Evolutionary conservation across 2,888 invertebrate genomes (phyloP), one percentile per base, ranked within the genome.

Genomic region (Tetragnatha montana): DNA sequence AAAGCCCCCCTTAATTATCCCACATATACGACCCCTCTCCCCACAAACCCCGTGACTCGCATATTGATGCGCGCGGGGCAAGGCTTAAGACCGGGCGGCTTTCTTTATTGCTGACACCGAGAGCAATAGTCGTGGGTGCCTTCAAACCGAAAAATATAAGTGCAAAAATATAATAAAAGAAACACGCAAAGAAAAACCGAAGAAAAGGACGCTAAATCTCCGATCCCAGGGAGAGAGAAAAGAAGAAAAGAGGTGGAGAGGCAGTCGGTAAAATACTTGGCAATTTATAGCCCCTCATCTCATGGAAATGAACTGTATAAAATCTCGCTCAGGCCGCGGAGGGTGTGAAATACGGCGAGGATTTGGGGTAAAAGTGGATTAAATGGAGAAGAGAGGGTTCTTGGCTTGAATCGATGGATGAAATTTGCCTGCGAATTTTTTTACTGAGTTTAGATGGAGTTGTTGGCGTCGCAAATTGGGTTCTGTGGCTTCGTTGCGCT

Each of bases 251-350:
- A 79, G 68, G 69, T 22, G 78, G 81, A 69, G 87, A 68, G 75
- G 71, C 70, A 86, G 80, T 74, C 86, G 50, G 89, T 89, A 81
- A 89, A 89, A 85, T 89, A 73, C 89, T 81, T 73, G 83, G 85
- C 89, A 89, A 89, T 89, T 89, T 89, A 89, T 89, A 78, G 89
- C 85, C 70, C 83, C 81, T 89, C 89, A 89, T 89, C 89, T 81
- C 81, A 89, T 89, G 89, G 89, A 89, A 89, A 89, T 89, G 85
- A 89, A 89, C 81, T 89, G 89, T 85, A 89, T 89, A 89, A 89
- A 89, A 89, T 89, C 85, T 89, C 85, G 81, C 89, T 89, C 89
- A 85, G 81, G 51, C 68, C 81, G 22, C 75, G 81, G 21, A 69
- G 70, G 68, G 85, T 60, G 81, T 75, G 70, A 78, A 74, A 88